Conservation (phyloP, 2,113 vertebrate genomes). For the Seriola rivoliana region DNA sequence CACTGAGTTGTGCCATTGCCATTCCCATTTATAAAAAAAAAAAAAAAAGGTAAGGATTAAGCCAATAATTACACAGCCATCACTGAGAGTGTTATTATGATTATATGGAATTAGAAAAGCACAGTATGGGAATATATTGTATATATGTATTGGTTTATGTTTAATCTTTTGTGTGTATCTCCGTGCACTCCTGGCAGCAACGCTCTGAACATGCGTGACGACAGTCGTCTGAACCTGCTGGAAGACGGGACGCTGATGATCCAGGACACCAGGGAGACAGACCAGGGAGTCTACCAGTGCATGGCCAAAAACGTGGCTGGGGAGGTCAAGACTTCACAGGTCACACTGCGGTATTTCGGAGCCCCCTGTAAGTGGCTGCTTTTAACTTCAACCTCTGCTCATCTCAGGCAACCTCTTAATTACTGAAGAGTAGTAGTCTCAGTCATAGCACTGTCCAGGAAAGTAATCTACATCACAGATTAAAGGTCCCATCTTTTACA, state of each 20-base stretch:
- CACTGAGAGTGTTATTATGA: neutral
- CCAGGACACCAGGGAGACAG: slow-evolving; percentile 94
- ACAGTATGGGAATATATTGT: neutral
- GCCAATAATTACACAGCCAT: neutral
- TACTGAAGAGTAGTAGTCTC: neutral
- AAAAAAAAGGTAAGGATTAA: neutral
- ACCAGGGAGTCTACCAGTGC: slow-evolving; percentile 97
- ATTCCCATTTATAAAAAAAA: neutral
- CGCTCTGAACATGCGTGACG: slow-evolving; percentile 93
- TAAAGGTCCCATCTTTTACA: too few species aligned
- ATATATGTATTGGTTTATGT: neutral
- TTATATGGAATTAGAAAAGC: neutral
- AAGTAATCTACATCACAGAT: neutral
- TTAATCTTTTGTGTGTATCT: neutral
- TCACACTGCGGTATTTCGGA: slow-evolving; percentile 95
- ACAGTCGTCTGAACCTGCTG: slow-evolving; percentile 94
- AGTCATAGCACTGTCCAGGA: neutral
- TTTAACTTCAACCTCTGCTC: neutral
- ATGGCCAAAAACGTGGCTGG: slow-evolving; percentile 98
- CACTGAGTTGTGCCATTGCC: neutral
- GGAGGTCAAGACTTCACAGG: slow-evolving; percentile 96
- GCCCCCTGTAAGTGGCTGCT: slow-evolving; percentile 88
- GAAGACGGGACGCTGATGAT: slow-evolving; percentile 98
- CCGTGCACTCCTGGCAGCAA: slow-evolving; percentile 57
- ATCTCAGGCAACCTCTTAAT: neutral